Percentiles rank a stretch among this genome's conserved stretches.
These are phyloP conservation scores for Azemiops feae DNA, from an alignment of 2,113 vertebrate genomes.

Conservation along the genomic window DNA sequence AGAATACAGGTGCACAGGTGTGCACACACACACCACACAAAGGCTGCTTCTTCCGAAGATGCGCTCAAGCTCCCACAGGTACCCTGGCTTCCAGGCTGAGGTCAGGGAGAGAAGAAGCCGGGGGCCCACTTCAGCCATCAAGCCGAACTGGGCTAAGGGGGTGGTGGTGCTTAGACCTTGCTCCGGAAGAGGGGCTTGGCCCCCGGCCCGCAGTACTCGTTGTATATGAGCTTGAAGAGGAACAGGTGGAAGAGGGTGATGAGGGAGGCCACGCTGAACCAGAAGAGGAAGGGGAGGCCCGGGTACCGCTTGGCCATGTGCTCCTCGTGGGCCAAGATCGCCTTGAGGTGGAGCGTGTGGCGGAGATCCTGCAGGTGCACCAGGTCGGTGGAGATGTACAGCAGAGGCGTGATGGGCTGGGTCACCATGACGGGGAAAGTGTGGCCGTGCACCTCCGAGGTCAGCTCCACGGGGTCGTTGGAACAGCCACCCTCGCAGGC, in stretches of 20 bases:
- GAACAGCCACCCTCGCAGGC: conserved; percentile 94
- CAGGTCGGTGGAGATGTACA: conserved; percentile 94
- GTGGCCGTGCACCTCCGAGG: conserved; percentile 83
- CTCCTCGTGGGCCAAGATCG: conserved; percentile 93
- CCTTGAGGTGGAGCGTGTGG: conserved; percentile 94
- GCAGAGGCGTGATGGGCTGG: conserved; percentile 90
- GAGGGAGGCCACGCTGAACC: conserved; percentile 98
- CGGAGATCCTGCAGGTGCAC: conserved; percentile 91
- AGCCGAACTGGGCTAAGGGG: conserved; percentile 7
- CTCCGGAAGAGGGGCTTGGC: conserved; percentile 97
- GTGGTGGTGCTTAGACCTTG: conserved; percentile 81
- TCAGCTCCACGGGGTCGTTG: conserved; percentile 93
- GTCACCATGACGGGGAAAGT: conserved; percentile 94
- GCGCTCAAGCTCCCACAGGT: conserved; percentile 12
- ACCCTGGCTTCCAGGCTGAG: not conserved
- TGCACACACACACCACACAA: not conserved
- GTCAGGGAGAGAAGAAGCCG: conserved; percentile 11
- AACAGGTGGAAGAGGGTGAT: conserved; percentile 97
- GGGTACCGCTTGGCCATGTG: conserved; percentile 98
- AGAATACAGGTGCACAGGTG: not conserved
- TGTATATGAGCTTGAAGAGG: conserved; percentile 99
- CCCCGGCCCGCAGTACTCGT: conserved; percentile 95
- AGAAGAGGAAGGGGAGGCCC: conserved; percentile 94
- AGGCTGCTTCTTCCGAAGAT: not conserved
- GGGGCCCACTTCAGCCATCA: not conserved